phyloP scores from a whole-genome alignment of 2,888 invertebrate genomes.

The Temnothorax ravouxi region DNA sequence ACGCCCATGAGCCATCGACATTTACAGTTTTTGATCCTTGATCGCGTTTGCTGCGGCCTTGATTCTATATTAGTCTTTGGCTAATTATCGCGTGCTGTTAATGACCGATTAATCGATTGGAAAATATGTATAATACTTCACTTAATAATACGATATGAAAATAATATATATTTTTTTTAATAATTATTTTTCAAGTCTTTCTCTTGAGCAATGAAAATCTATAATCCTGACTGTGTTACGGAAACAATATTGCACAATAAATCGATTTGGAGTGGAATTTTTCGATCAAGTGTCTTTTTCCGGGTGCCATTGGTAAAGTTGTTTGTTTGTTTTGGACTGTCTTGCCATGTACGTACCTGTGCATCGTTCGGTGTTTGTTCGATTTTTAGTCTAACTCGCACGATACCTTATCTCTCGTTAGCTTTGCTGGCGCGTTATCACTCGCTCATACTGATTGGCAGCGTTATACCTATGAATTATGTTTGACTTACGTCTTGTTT shows the following conservation, averaged over 20 bases:
- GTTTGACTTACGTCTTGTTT: constrained; percentile 54
- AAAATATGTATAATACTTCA: neutral
- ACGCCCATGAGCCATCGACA: constrained; percentile 26
- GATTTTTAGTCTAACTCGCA: constrained; percentile 59
- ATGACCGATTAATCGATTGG: neutral
- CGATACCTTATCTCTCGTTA: constrained; percentile 62
- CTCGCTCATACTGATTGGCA: constrained; percentile 57
- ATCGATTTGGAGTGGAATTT: neutral
- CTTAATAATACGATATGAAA: neutral
- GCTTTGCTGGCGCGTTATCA: constrained; percentile 60
- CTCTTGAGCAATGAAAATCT: neutral
- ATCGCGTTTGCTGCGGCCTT: constrained; percentile 57
- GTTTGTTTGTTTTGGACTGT: constrained; percentile 26
- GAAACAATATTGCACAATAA: neutral
- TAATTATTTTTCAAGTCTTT: neutral
- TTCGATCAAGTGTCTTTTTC: neutral
- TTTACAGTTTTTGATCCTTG: constrained; percentile 63
- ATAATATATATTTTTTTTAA: neutral
- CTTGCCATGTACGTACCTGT: neutral
- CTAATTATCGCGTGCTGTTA: constrained; percentile 22
- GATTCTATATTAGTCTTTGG: constrained; percentile 49
- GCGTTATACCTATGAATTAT: constrained; percentile 51
- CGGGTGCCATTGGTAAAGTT: neutral
- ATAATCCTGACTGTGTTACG: neutral
- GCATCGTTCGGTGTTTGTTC: constrained; percentile 46